Evolutionary conservation across 2,888 invertebrate species (phyloP), one percentile per base, ranked within the genome.

Genomic region (Therioaphis trifolii): DNA sequence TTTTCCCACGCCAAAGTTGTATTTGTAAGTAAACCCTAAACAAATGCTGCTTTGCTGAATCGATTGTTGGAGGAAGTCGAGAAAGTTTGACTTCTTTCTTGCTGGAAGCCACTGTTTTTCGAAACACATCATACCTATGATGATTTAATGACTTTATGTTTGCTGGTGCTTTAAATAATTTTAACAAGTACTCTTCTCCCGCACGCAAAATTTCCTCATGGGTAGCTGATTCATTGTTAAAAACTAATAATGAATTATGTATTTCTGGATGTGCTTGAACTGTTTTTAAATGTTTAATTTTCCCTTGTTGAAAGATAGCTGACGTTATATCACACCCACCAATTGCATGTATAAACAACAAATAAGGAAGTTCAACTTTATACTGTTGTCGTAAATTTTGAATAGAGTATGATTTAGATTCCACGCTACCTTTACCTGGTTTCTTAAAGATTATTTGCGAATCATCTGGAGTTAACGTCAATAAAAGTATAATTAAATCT

Each of bases 401-500:
- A 18, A 29, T 9, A 27, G 71, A 18, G 11, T 49, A 49, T n/a
- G 49, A 49, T 49, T 3, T 43, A 24, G 24, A 43, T 4, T 46
- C 24, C 7, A 21, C 40, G 43, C 24, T 69, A 24, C 15, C 69
- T 46, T 24, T 69, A 15, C 18, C 69, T 1, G 69, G 24, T 69
- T 69, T 69, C 43, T 24, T 2, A 15, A 69, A 69, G 21, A 69
- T 43, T 15, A 49, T 71, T 49, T n/a, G n/a, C n/a, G 2, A 15
- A 4, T 1, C 27, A 9, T 18, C 18, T 27, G 15, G 9, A 29
- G 27, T 49, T 49, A 71, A 18, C 49, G 49, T 71, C 11, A 71
- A 49, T 1, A 63, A 35, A n/a, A 88, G 85, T n/a, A 87, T 86
- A 21, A 88, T 84, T 15, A 87, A 69, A 85, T 87, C 87, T 18